These are phyloP conservation scores for Camelus bactrianus DNA, from an alignment of 2,113 vertebrate genomes.

Conservation along the genomic window DNA sequence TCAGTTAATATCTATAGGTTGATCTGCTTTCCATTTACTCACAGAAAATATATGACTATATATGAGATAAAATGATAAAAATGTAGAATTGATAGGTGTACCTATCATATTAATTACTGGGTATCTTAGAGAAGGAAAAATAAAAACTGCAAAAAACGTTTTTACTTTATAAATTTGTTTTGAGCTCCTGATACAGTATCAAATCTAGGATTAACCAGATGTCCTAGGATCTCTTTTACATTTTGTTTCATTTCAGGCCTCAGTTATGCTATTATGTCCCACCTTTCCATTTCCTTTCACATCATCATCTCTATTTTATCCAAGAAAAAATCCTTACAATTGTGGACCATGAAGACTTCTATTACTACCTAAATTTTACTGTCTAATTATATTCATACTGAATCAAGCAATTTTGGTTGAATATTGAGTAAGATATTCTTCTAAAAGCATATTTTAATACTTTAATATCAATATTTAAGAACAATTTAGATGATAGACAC, in stretches of 20 bases:
- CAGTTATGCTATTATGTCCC: background rate
- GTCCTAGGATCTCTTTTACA: background rate
- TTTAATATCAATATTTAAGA: background rate
- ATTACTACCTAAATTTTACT: background rate
- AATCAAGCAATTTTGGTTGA: background rate
- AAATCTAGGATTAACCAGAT: background rate
- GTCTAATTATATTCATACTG: background rate
- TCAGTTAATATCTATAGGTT: background rate
- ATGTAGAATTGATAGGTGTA: background rate
- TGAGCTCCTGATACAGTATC: background rate
- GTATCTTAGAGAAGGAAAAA: conserved; percentile 22
- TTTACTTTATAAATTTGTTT: background rate
- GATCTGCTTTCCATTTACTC: conserved; percentile 35
- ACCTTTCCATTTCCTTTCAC: background rate
- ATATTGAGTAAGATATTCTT: background rate
- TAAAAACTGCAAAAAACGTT: background rate
- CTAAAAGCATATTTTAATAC: background rate
- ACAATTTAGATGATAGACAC: background rate
- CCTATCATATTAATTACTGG: background rate
- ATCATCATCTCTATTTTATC: background rate
- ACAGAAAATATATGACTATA: background rate
- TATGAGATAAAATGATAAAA: conserved; percentile 41
- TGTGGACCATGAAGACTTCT: background rate
- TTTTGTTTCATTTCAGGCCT: background rate
- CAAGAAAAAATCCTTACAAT: background rate